Conservation (phyloP, 1,140 invertebrate genomes). For the Ptiloglossa arizonensis region DNA sequence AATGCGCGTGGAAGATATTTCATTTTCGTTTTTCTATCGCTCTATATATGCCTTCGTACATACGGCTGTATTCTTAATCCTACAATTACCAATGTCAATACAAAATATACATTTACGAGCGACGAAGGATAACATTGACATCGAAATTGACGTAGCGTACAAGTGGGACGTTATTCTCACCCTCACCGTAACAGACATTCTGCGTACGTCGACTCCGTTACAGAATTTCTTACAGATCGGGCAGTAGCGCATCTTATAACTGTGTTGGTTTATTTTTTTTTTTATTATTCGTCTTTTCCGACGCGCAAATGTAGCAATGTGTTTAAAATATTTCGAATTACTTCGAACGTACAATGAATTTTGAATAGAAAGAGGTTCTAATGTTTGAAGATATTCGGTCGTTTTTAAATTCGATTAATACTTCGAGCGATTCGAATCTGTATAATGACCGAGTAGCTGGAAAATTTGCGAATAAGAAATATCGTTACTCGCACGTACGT, state of each 20-base stretch:
- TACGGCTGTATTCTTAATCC: slow-evolving; percentile 48
- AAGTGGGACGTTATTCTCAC: slow-evolving; percentile 67
- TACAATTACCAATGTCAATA: slow-evolving; percentile 67
- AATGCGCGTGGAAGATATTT: neutral
- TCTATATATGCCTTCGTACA: slow-evolving; percentile 6
- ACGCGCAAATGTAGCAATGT: slow-evolving; percentile 3
- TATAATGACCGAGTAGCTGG: neutral
- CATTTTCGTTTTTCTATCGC: neutral
- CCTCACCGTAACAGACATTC: slow-evolving; percentile 37
- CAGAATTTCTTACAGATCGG: slow-evolving; percentile 42
- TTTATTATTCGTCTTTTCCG: neutral
- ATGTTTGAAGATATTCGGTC: no score
- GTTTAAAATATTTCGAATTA: neutral
- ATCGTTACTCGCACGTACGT: neutral
- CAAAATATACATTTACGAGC: slow-evolving; percentile 69
- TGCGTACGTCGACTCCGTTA: slow-evolving; percentile 23
- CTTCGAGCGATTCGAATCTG: neutral
- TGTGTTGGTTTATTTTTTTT: slow-evolving; percentile 19
- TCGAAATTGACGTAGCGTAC: slow-evolving; percentile 70
- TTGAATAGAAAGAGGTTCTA: no score
- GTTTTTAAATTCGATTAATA: no score
- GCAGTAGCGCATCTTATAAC: slow-evolving; percentile 55
- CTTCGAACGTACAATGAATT: neutral
- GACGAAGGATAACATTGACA: slow-evolving; percentile 70
- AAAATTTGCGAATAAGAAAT: neutral